Base-by-base conservation (phyloP, 2,888 invertebrate genomes). In the Macaria liturata region DNA sequence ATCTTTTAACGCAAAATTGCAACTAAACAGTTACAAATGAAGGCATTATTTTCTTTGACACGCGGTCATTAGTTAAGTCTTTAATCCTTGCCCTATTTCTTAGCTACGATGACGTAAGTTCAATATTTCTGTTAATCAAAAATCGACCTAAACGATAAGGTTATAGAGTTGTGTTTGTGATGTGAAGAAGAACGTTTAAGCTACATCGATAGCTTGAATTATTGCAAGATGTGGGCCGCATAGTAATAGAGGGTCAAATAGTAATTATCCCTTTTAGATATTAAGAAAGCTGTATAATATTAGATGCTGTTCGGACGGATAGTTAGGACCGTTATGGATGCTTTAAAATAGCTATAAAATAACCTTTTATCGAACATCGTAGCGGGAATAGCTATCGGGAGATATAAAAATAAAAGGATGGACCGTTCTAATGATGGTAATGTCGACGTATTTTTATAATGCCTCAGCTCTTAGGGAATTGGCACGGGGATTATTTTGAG, bases 241-340 rank as follows among this genome's bases (percentile, higher is more conserved):
- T 71, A 71, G 66, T 66, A 69, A 71, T 62, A 50, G 54, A 2
- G 66, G 68, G 67, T 68, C 62, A 64, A 64, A 64, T 54, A 56
- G 59, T 67, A 66, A 70, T 70, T 69, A 69, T 67, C 62, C 60
- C 63, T 66, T 62, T 61, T 54, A 54, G 49, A 57, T 61, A 67
- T 64, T 65, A 67, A 66, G 65, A 67, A 64, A 58, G 52, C 53
- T 45, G 57, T 64, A 56, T 61, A 50, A 63, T 65, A 65, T 59
- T 55, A 58, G 54, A 49, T 40, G 62, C 32, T 45, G 46, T 58
- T 52, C 40, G 3, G 3, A 42, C 7, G 45, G 53, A 53, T 51
- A 47, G 50, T 50, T 40, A 52, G 39, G 50, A 47, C 48, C 44
- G 52, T 54, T 54, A 44, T 47, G 46, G 43, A 55, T 46, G 46